phyloP scores from a whole-genome alignment of 2,888 invertebrate species.

The Carpatolechia fugitivella region DNA sequence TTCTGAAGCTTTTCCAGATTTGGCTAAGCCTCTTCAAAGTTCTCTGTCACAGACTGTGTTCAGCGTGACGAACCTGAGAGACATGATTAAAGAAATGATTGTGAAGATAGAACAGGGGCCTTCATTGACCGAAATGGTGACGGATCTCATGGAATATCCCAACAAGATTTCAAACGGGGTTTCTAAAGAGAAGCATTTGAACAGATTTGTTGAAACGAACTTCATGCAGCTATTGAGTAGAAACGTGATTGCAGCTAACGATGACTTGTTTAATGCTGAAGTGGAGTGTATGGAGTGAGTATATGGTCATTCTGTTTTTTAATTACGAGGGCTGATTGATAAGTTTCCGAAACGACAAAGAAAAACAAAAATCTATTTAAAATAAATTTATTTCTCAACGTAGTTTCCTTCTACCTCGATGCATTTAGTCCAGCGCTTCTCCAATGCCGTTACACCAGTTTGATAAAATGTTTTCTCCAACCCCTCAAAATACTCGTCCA shows the following conservation, averaged over 20 bases:
- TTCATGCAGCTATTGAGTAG: slow-evolving; percentile 56
- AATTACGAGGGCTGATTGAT: too few relatives aligned
- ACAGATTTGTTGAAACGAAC: slow-evolving; percentile 60
- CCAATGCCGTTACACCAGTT: too few relatives aligned
- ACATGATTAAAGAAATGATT: slow-evolving; percentile 70
- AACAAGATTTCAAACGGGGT: slow-evolving; percentile 39
- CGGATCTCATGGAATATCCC: slow-evolving; percentile 76
- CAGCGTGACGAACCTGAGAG: slow-evolving; percentile 79
- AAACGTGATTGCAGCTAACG: slow-evolving; percentile 34
- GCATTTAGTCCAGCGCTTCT: too few relatives aligned
- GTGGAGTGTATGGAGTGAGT: slow-evolving; percentile 75
- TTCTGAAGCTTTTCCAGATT: slow-evolving; percentile 86
- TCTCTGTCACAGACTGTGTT: slow-evolving; percentile 84
- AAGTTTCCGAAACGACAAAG: too few relatives aligned
- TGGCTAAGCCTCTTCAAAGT: slow-evolving; percentile 84
- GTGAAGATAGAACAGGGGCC: slow-evolving; percentile 52
- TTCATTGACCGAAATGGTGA: slow-evolving; percentile 44
- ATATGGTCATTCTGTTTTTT: background rate
- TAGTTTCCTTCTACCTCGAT: too few relatives aligned
- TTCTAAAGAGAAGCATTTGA: slow-evolving; percentile 54
- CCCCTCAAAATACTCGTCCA: too few relatives aligned
- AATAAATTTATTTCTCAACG: too few relatives aligned
- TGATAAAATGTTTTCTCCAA: too few relatives aligned
- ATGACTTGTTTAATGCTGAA: slow-evolving; percentile 40
- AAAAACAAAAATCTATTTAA: too few relatives aligned